Evolutionary conservation across 2,888 invertebrate species (phyloP), one percentile per base, ranked within the genome.

Genomic region (Zygothrica quintamaculata): DNA sequence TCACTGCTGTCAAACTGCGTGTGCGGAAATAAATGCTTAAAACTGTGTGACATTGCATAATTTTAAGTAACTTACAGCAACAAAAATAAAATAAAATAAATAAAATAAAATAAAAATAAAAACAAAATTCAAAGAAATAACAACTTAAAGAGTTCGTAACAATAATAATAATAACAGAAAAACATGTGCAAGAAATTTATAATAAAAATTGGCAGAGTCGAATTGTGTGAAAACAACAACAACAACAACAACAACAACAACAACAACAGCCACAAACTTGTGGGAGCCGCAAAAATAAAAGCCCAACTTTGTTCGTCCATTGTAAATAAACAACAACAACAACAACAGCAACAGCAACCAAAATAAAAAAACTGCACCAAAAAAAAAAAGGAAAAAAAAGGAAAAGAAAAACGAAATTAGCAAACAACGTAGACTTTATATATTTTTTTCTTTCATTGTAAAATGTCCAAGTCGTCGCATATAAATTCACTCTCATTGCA

Each of bases 401-500:
- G 47, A 40, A 60, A 65, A 51, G 5, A 5, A 22, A 2, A 2
- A 22, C 18, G 18, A 65, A 75, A 46, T 59, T 58, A 59, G 61
- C 52, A 53, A 57, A 36, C 66, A 33, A 44, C 40, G 43, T 51
- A 53, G 57, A 29, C 29, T 16, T 26, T n/a, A n/a, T n/a, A n/a
- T n/a, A n/a, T n/a, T n/a, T n/a, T n/a, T n/a, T 26, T 51, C 37
- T 16, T 15, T 7, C 42, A 46, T 25, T 62, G 43, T 48, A 56
- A 79, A 79, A 82, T 82, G 84, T 64, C 55, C 65, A 81, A 86
- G 51, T 43, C 39, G 64, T 66, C 62, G 57, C 62, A 77, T 61
- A 73, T 72, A 74, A 86, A 82, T 77, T 82, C 81, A 77, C 78
- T 82, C 72, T 86, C 81, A 65, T 79, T 82, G 80, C 68, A 74